Conservation (phyloP, 2,797 vertebrate genomes). For the Neolamprologus multifasciatus region DNA sequence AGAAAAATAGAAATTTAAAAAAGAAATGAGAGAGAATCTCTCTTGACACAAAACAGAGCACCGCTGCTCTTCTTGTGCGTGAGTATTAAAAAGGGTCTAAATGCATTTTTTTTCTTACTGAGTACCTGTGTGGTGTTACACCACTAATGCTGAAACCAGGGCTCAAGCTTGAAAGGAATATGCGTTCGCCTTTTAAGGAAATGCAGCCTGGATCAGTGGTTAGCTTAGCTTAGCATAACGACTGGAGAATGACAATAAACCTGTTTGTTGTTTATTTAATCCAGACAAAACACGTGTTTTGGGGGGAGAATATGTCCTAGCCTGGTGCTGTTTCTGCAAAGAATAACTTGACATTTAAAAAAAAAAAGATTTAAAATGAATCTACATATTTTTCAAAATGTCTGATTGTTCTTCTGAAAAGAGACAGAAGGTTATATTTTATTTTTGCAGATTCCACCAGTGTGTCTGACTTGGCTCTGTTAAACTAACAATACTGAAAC, state of each 20-base stretch:
- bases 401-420: not conserved
- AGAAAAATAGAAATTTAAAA: rapidly evolving
- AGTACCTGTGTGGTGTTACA: not conserved
- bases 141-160: not conserved
- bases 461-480: not conserved
- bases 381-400: not conserved
- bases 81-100: not conserved
- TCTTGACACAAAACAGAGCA: not conserved
- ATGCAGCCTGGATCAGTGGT: not conserved
- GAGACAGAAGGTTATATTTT: not conserved
- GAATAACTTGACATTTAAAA: rapidly evolving
- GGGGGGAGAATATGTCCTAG: not conserved
- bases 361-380: not conserved
- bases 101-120: not conserved
- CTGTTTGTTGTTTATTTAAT: not conserved
- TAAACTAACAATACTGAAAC: not conserved
- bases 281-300: not conserved
- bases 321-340: not conserved
- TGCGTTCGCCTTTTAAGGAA: rapidly evolving
- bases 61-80: rapidly evolving
- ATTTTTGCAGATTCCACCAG: not conserved
- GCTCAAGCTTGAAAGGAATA: not conserved
- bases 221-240: not conserved
- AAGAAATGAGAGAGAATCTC: not conserved
- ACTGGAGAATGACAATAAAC: not conserved